Evolutionary conservation across 2,113 vertebrate genomes (phyloP), one percentile per base, ranked within the genome.

Genomic region (Xenopus laevis): DNA sequence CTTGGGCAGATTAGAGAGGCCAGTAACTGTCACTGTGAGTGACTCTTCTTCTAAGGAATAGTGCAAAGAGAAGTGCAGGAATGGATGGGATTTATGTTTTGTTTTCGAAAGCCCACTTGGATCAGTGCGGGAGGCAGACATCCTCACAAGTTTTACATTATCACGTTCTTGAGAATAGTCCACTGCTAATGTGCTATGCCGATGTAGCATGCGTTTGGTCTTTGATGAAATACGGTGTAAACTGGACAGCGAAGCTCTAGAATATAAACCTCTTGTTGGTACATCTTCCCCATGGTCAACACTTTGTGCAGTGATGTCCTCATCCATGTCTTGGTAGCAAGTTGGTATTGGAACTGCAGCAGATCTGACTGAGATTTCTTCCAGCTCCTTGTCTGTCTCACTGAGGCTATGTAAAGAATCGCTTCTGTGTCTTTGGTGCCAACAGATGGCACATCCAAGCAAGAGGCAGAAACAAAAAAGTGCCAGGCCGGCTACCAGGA

Each of bases 391-490:
- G 77, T 85, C 64, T 0, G 7, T n/a, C 8, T 0, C 7, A 2
- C 12, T 17, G 2, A 13, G 53, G 0, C 0, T 63, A n/a, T 17
- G 10, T 50, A 58, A 52, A 52, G 73, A 69, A n/a, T 63, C 65
- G 13, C 53, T 62, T 1, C 9, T 73, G 72, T 81, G 86, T 6
- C 68, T 78, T 18, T 78, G 85, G 18, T 85, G 79, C 82, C 87
- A 90, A 78, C 89, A 92, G 62, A 90, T 50, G 33, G 89, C 68
- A 8, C 92, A 94, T 23, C 90, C 83, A 8, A 93, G 83, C 59
- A 93, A 84, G 65, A 90, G 77, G 52, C 84, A 87, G 86, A 91
- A 92, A 82, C 87, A 93, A 71, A 93, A 80, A 15, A 94, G 71
- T 4, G 89, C 87, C 74, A 91, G 83, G 20, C 87, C 90, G 6